Base-by-base conservation (phyloP, 2,797 vertebrate genomes). In the Pangasius macronema region DNA sequence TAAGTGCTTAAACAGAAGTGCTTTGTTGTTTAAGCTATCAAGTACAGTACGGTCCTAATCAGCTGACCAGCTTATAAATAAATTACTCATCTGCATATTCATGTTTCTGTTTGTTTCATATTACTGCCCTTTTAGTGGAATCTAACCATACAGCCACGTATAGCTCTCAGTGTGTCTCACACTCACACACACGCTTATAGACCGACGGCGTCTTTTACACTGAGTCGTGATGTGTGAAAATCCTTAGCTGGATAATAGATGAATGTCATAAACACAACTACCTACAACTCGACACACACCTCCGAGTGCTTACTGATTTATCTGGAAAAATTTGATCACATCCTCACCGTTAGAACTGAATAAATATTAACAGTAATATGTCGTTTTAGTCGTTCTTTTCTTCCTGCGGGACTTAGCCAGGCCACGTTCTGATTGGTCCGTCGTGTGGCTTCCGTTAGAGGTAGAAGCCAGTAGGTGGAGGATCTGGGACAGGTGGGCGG, bases 381-480 rank as follows among this genome's bases (percentile, higher is more conserved):
- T 42, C 8, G 5, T n/a, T 49, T 75, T 27, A 14, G 18, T 3
- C 2, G 20, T 76, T 51, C 30, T 24, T 36, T 59, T 24, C 20
- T 2, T 57, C 51, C 77, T 57, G 30, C 14, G 9, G 10, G 3
- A 14, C 39, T 80, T 59, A 27, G 11, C 33, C 57, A 18, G 79
- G 22, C 5, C 3, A 10, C 2, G 49, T 13, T 3, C 46, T 70
- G 49, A 84, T 24, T 84, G 42, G 65, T 70, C 49, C 5, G 27
- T 46, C n/a, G 1, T 46, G 13, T 61, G 39, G 51, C 16, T 63
- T 59, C n/a, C 7, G 27, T 96, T 92, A 95, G 85, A 95, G 91
- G 87, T 94, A 93, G 68, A 94, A 95, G 33, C 93, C 93, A 5
- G 94, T 91, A 46, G 92, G 91, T 30, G 93, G 93, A 42, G 92